A percentile compares a stretch with the other conserved stretches of the same genome.
Evolutionary conservation across 2,113 vertebrate genomes (phyloP).

Genomic region (Paramisgurnus dabryanus): DNA sequence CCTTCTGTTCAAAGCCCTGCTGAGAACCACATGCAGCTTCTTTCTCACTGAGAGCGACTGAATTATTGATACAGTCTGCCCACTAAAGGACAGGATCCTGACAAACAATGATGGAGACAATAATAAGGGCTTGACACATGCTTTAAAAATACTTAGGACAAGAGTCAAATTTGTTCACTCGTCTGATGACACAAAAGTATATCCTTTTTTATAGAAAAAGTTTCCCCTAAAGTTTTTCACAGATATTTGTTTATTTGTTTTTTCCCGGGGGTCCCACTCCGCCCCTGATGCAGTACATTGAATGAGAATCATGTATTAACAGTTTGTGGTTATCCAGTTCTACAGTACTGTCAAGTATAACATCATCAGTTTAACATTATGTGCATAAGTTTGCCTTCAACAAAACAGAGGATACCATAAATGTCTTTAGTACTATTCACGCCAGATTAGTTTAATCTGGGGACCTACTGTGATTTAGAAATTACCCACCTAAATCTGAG

Average conservation of each 20-base stretch:
- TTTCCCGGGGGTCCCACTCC: no score
- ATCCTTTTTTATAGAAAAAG: neutral
- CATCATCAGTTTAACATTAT: no score
- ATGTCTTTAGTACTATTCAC: no score
- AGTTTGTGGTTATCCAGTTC: no score
- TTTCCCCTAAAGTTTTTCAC: constrained; percentile 54
- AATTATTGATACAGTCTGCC: constrained; percentile 71
- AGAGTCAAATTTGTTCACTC: neutral
- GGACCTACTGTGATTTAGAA: no score
- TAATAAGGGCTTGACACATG: neutral
- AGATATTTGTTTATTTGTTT: constrained; percentile 23
- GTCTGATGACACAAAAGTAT: neutral
- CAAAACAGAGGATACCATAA: no score
- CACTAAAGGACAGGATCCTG: neutral
- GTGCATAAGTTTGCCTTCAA: no score
- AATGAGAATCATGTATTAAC: no score
- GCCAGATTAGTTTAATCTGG: no score
- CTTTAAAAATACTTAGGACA: neutral
- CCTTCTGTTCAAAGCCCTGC: constrained; percentile 76
- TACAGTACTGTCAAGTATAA: no score
- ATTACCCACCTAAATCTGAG: no score
- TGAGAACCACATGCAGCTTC: constrained; percentile 49
- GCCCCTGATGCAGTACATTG: no score
- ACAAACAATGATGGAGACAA: constrained; percentile 16
- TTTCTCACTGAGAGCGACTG: constrained; percentile 59